phyloP scores from a whole-genome alignment of 2,797 vertebrate species.

The Coracias cyanogaster region DNA sequence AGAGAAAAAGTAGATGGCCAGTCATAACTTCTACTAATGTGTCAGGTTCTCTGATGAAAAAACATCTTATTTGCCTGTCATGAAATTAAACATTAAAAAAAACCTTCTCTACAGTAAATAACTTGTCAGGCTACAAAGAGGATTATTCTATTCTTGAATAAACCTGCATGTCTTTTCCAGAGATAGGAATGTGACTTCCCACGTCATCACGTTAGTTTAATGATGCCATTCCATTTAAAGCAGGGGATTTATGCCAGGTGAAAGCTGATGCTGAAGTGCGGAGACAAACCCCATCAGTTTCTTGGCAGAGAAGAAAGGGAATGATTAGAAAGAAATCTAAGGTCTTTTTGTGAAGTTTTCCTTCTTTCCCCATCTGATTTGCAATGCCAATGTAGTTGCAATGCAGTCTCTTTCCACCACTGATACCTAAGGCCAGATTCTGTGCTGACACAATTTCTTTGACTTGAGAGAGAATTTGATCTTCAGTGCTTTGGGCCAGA shows the following conservation, averaged over 20 bases:
- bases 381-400: conserved; percentile 60
- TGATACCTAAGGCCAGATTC: conserved; percentile 65
- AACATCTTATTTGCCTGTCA: neutral
- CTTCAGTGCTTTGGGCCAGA: conserved; percentile 52
- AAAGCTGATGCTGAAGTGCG: neutral
- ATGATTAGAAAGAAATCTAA: neutral
- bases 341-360: conserved; percentile 20
- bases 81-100: neutral
- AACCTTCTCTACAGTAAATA: neutral
- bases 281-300: neutral
- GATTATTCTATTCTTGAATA: neutral
- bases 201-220: neutral
- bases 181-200: neutral
- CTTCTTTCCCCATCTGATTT: conserved; percentile 47
- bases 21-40: neutral
- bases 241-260: neutral
- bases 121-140: neutral
- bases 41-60: neutral
- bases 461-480: conserved; percentile 68
- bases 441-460: conserved; percentile 66
- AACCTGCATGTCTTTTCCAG: neutral
- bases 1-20: neutral
- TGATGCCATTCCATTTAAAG: neutral
- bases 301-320: neutral
- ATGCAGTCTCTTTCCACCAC: conserved; percentile 19